These are phyloP conservation scores for Acanthisitta chloris DNA, from an alignment of 2,113 vertebrate genomes.

Conservation along the genomic window DNA sequence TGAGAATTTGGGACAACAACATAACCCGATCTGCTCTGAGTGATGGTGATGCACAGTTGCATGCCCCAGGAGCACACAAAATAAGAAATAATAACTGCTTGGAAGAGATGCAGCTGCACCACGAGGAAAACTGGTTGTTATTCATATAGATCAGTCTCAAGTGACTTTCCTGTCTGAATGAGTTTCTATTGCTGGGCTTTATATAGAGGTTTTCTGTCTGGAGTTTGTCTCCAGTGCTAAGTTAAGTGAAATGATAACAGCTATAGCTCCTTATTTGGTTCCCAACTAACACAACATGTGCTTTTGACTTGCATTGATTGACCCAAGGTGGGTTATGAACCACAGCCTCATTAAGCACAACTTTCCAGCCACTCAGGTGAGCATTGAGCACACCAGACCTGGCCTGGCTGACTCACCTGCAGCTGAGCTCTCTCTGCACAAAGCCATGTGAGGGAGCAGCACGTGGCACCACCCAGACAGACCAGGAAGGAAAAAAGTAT, in stretches of 20 bases:
- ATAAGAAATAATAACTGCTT: neutral
- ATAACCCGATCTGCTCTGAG: neutral
- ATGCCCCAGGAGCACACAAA: neutral
- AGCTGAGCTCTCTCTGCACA: neutral
- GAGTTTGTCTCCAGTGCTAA: neutral
- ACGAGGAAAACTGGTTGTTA: neutral
- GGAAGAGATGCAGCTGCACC: neutral
- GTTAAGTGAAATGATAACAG: neutral
- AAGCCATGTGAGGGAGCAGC: neutral
- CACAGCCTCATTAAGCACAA: neutral
- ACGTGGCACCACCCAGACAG: neutral
- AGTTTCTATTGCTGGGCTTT: neutral
- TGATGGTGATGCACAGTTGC: neutral
- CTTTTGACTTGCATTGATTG: neutral
- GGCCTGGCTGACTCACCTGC: neutral
- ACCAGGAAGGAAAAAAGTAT: neutral
- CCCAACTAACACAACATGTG: neutral
- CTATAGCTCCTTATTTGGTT: neutral
- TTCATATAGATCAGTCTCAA: neutral
- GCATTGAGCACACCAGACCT: neutral
- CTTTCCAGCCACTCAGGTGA: neutral
- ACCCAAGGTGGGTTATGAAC: neutral
- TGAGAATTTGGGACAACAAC: neutral
- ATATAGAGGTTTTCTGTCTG: neutral
- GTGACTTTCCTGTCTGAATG: neutral